Base-by-base conservation (phyloP, 2,797 vertebrate genomes). In the Acipenser ruthenus region DNA sequence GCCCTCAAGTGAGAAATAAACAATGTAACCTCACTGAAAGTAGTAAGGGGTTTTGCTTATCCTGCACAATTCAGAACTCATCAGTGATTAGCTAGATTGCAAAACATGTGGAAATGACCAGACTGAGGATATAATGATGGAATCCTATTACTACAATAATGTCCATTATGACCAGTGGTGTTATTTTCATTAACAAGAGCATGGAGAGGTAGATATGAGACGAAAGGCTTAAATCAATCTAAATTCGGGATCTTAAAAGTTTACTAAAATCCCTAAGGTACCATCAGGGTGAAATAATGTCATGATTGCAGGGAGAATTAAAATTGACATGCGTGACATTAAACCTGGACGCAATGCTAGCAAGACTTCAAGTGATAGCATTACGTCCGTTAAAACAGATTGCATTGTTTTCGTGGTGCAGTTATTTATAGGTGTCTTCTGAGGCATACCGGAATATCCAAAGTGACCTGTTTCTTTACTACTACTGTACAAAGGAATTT, bases 31-130 rank as follows among this genome's bases (percentile, higher is more conserved):
- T 59, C 67, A 60, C 51, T 64, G 10, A 70, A 56, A 59, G 67
- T 73, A 69, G 70, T 74, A 71, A 65, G 60, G 65, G n/a, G 49
- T 69, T 68, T 65, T 74, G 79, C 79, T 81, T 81, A 81, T 74
- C 63, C 69, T 18, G 79, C 79, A 77, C 66, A 74, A 70, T 75
- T 65, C 50, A 62, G 49, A 69, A 72, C 76, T 78, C 73, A 56
- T 11, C 71, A 78, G 75, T 69, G 55, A 53, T 69, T 69, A 71
- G 66, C 66, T 74, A 37, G 73, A 73, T 75, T 73, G 75, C 73
- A 75, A 71, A 75, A 74, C 71, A 68, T 76, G 78, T 75, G 73
- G 70, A 79, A 78, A 81, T 63, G 69, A 79, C 72, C 71, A 72
- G 71, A 71, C 70, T 62, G 66, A 70, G 69, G 71, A 69, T 68